Evolutionary conservation across 2,888 invertebrate genomes (phyloP).

Genomic region (Polietes domitor): DNA sequence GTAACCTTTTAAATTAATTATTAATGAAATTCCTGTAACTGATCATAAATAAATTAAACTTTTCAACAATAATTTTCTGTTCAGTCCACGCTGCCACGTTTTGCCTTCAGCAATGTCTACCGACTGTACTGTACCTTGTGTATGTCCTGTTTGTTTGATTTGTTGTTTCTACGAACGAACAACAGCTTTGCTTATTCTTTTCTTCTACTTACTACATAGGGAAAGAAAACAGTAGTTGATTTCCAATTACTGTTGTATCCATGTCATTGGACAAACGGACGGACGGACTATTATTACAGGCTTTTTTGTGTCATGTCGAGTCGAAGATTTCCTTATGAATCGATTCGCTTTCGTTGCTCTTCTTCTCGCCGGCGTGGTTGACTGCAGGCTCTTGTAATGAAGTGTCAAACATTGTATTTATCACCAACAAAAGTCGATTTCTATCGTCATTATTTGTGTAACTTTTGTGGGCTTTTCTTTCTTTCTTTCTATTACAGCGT

Average conservation of each 20-base stretch:
- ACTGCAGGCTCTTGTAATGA: slow-evolving; percentile 71
- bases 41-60: too few species aligned
- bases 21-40: too few species aligned
- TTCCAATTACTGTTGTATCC: slow-evolving; percentile 22
- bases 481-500: not conserved
- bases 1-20: too few species aligned
- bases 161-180: too few species aligned
- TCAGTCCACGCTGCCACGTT: too few species aligned
- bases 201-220: not conserved
- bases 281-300: not conserved
- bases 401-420: slow-evolving; percentile 79
- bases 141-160: not conserved
- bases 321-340: not conserved
- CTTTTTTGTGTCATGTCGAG: not conserved
- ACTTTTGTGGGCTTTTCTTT: slow-evolving; percentile 19
- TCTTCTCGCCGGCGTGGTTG: not conserved
- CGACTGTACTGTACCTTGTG: too few species aligned
- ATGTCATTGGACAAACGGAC: not conserved
- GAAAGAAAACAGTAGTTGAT: slow-evolving; percentile 6
- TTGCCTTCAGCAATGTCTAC: not conserved
- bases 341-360: not conserved
- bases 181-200: not conserved
- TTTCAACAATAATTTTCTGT: too few species aligned
- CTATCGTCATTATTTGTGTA: slow-evolving; percentile 44
- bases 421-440: slow-evolving; percentile 70